Conservation (phyloP, 2,888 invertebrate species). For the Trichogramma evanescens region DNA sequence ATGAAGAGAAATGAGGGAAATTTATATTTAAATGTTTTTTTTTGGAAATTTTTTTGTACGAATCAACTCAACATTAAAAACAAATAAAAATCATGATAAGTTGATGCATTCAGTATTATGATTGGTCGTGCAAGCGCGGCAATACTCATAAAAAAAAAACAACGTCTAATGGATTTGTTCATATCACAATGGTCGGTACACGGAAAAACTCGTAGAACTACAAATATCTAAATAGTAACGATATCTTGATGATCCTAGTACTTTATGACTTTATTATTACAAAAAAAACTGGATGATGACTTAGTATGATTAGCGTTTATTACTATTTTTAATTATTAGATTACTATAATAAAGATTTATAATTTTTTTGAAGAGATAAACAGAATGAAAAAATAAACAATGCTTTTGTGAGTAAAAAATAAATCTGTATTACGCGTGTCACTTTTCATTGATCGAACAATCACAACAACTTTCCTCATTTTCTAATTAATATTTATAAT, state of each 20-base stretch:
- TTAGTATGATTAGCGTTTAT: constrained; percentile 23
- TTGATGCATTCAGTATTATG: constrained; percentile 24
- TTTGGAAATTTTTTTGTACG: neutral
- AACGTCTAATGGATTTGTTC: too few relatives aligned
- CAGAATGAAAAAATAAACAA: constrained; percentile 41
- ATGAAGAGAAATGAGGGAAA: neutral
- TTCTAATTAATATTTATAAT: constrained; percentile 1
- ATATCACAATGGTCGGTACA: too few relatives aligned
- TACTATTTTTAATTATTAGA: constrained; percentile 32
- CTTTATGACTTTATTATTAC: constrained; percentile 37
- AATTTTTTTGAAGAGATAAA: constrained; percentile 43
- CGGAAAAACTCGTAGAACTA: too few relatives aligned
- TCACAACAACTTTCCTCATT: constrained; percentile 24
- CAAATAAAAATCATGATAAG: constrained; percentile 27
- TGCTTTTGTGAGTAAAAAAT: constrained; percentile 47
- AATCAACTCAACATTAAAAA: constrained; percentile 16
- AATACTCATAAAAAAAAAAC: too few relatives aligned
- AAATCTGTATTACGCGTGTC: constrained; percentile 18
- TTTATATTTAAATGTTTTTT: constrained; percentile 1
- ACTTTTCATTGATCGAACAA: constrained; percentile 21
- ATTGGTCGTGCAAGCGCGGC: constrained; percentile 22
- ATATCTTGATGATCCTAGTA: constrained; percentile 27
- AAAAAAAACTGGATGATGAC: too few relatives aligned
- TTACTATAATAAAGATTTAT: constrained; percentile 44
- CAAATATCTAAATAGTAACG: too few relatives aligned